phyloP scores from a whole-genome alignment of 2,888 invertebrate species.

The Ophioninae sp. region DNA sequence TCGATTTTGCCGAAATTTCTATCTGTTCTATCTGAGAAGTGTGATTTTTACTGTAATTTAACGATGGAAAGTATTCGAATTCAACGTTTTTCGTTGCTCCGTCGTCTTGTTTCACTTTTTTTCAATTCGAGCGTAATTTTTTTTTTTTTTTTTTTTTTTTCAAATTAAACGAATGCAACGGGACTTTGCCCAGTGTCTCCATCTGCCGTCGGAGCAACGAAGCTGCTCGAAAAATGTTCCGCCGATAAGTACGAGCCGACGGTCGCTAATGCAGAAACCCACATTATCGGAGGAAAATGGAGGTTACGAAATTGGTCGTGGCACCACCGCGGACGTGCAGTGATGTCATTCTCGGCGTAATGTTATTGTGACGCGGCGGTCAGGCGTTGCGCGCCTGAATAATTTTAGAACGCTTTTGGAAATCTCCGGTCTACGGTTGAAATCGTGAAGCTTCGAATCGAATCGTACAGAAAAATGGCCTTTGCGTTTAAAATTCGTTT shows the following conservation, averaged over 20 bases:
- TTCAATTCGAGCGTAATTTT: neutral
- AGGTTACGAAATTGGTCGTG: neutral
- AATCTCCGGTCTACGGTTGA: conserved; percentile 40
- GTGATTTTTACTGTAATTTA: neutral
- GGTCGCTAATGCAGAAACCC: neutral
- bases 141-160: too few relatives aligned
- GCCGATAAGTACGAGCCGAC: neutral
- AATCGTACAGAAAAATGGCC: conserved; percentile 38
- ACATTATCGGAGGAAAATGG: neutral
- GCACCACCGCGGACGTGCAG: neutral
- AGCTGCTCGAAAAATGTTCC: neutral
- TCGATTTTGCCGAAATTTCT: too few relatives aligned
- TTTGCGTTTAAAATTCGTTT: neutral
- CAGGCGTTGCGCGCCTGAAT: conserved; percentile 8
- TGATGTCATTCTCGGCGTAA: neutral
- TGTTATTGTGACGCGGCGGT: neutral
- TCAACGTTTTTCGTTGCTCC: conserved; percentile 29
- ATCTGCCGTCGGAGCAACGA: neutral
- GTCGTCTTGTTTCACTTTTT: too few relatives aligned
- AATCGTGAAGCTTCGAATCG: conserved; percentile 8
- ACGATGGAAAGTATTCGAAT: neutral
- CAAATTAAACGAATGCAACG: too few relatives aligned
- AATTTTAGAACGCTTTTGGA: conserved; percentile 43
- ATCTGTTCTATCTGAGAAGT: neutral
- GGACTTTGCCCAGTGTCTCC: conserved; percentile 16